These are phyloP conservation scores for Apodemia duryi DNA, from an alignment of 2,888 invertebrate genomes.

Conservation along the genomic window DNA sequence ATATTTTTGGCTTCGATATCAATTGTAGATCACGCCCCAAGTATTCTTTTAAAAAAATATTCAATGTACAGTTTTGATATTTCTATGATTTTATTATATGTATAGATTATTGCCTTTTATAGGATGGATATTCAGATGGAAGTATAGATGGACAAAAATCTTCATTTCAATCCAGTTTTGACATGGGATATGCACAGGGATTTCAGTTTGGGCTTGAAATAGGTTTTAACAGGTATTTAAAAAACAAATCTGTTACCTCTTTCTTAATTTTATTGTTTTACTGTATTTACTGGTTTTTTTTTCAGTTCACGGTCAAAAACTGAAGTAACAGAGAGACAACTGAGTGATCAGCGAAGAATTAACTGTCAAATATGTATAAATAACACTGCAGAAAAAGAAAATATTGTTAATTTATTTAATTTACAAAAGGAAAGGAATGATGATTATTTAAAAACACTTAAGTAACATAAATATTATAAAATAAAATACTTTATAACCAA, in stretches of 20 bases:
- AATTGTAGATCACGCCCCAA: too few relatives aligned
- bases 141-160: constrained; percentile 81
- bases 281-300: constrained; percentile 16
- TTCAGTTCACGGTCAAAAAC: constrained; percentile 35
- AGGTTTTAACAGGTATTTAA: constrained; percentile 53
- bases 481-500: too few relatives aligned
- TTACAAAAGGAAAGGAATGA: constrained; percentile 55
- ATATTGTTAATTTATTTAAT: constrained; percentile 55
- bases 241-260: constrained; percentile 25
- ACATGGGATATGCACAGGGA: constrained; percentile 83
- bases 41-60: too few relatives aligned
- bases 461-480: not conserved
- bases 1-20: too few relatives aligned
- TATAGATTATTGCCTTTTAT: not conserved
- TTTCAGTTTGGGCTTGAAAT: constrained; percentile 80
- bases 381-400: constrained; percentile 41
- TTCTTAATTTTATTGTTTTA: constrained; percentile 1
- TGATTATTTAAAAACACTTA: constrained; percentile 32
- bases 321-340: constrained; percentile 13
- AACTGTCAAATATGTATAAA: constrained; percentile 61
- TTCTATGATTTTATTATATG: too few relatives aligned
- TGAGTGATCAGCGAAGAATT: constrained; percentile 44
- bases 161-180: constrained; percentile 84
- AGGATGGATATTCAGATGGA: constrained; percentile 86
- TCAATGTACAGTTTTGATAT: too few relatives aligned